These are phyloP conservation scores for Drosophila asahinai DNA, from an alignment of 1,140 invertebrate species.

Conservation along the genomic window DNA sequence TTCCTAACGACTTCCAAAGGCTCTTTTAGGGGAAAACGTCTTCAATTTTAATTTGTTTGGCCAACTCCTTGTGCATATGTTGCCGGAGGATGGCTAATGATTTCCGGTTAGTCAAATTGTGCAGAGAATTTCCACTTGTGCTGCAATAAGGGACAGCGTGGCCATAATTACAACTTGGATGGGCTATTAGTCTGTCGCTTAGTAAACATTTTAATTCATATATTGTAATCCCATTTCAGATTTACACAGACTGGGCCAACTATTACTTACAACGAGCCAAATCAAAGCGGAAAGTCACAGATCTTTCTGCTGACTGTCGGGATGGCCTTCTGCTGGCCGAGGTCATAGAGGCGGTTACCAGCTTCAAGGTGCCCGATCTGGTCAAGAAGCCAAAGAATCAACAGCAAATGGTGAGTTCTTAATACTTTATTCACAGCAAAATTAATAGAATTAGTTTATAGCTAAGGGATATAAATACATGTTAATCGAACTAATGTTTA, in stretches of 20 bases:
- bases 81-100: constrained; percentile 69
- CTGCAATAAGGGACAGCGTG: constrained; percentile 47
- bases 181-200: constrained; percentile 49
- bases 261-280: constrained; percentile 97
- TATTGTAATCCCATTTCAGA: constrained; percentile 87
- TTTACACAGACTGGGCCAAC: constrained; percentile 99
- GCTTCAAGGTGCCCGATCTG: constrained; percentile 94
- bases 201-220: constrained; percentile 38
- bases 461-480: neutral
- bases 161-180: constrained; percentile 65
- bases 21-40: constrained; percentile 51
- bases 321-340: constrained; percentile 96
- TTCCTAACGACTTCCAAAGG: constrained; percentile 72
- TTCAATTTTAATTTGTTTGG: constrained; percentile 76
- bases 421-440: neutral
- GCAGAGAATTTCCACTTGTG: constrained; percentile 42
- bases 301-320: constrained; percentile 94
- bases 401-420: constrained; percentile 94
- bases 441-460: neutral
- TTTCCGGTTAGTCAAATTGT: constrained; percentile 74
- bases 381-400: constrained; percentile 94
- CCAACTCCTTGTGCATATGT: constrained; percentile 69
- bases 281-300: constrained; percentile 92
- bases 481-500: neutral
- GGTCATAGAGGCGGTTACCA: constrained; percentile 97